These are phyloP conservation scores for Otocyon megalotis DNA, from an alignment of 2,113 vertebrate genomes.

Conservation along the genomic window DNA sequence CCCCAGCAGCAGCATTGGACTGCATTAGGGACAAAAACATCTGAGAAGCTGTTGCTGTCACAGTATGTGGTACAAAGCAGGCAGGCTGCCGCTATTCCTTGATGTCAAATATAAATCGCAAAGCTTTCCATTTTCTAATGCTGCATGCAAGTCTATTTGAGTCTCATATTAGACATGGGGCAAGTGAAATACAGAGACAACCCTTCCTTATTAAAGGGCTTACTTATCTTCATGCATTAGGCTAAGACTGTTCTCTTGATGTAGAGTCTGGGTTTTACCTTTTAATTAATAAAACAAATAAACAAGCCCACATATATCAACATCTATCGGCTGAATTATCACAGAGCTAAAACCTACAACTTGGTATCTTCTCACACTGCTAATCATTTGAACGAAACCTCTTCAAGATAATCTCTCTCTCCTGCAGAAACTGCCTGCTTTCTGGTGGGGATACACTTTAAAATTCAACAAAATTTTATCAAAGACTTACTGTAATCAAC, in stretches of 20 bases:
- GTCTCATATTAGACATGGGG: neutral
- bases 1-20: neutral
- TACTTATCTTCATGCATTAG: neutral
- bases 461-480: conserved; percentile 1
- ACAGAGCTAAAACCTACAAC: neutral
- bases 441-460: neutral
- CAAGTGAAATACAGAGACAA: neutral
- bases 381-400: neutral
- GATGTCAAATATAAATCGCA: neutral
- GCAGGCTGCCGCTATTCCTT: neutral
- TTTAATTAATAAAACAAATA: neutral
- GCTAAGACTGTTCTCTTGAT: neutral
- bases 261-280: neutral
- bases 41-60: neutral
- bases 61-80: neutral
- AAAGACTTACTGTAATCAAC: neutral
- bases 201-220: neutral
- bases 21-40: neutral
- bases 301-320: neutral
- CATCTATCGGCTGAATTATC: neutral
- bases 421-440: neutral
- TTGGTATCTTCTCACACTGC: neutral
- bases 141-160: neutral
- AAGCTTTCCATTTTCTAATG: neutral
- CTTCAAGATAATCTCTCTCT: neutral